Evolutionary conservation across 2,113 vertebrate genomes (phyloP), one percentile per base, ranked within the genome.

Genomic region (Siphamia tubifer): DNA sequence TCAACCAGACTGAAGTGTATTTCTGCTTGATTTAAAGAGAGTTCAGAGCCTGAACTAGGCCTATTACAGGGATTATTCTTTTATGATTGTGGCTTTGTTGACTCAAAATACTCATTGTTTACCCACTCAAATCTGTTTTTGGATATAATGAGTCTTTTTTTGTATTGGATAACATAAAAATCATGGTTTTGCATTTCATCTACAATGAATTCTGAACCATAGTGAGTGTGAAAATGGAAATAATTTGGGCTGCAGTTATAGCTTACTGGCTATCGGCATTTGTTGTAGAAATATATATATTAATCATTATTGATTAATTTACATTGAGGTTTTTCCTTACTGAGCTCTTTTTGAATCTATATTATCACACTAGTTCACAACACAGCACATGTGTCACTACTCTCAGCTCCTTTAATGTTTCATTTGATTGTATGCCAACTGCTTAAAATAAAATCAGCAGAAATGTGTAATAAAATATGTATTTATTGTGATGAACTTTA

Each of bases 21-120:
- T 52, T 21, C 8, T 25, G 7, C 15, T 58, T 57, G 45, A 63
- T 69, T 69, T 62, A 61, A 70, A 47, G 45, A 30, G 15, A 20
- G 28, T 61, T 56, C 25, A 44, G 34, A 21, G 31, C 57, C 36
- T 20, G 27, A n/a, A n/a, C n/a, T 20, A 20, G 45, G 12, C 28
- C n/a, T 34, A 8, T 12, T 13, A 12, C 8, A 38, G 6, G 24
- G 48, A 42, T 66, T 52, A 15, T 9, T 11, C 3, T 34, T 38
- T 31, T 39, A 21, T 8, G 6, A 32, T 31, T 58, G 15, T 40
- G 9, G 11, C 24, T 42, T 43, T 42, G 13, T 21, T 8, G 17
- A 21, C 23, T 24, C 30, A 25, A 45, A 30, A 17, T 38, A 36
- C 16, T 36, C 13, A 6, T 4, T 28, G n/a, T 1, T 43, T 6